These are phyloP conservation scores for Brachystomella parvula DNA, from an alignment of 1,140 invertebrate genomes.

Conservation along the genomic window DNA sequence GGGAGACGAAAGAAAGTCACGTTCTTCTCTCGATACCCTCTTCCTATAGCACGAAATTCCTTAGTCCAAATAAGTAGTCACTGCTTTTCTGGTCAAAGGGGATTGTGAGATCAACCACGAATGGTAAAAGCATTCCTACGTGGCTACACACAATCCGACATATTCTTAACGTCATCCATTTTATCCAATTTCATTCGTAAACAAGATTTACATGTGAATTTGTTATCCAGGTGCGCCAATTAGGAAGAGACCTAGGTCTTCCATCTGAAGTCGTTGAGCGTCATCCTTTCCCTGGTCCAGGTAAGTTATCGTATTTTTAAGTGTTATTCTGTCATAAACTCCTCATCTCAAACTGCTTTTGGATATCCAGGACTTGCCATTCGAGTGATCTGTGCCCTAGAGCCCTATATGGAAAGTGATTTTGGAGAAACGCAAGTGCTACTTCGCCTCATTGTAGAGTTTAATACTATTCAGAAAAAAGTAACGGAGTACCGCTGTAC, in stretches of 20 bases:
- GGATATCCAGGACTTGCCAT: conserved; percentile 89
- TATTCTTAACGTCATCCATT: neutral
- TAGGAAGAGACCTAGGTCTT: conserved; percentile 83
- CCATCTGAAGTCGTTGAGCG: conserved; percentile 77
- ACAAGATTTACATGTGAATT: too few relatives aligned
- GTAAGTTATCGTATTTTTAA: too few relatives aligned
- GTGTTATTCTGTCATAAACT: conserved; percentile 37
- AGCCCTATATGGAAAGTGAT: conserved; percentile 90
- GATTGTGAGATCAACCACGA: conserved; percentile 15
- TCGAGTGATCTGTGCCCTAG: conserved; percentile 88
- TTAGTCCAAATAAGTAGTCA: too few relatives aligned
- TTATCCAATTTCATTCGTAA: too few relatives aligned
- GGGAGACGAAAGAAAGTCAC: too few relatives aligned
- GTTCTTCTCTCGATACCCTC: conserved; percentile 1
- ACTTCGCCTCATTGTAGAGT: conserved; percentile 88
- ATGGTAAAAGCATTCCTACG: neutral
- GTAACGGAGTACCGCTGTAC: conserved; percentile 42
- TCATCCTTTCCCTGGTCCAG: conserved; percentile 92
- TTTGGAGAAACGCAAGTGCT: conserved; percentile 86
- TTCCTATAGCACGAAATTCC: neutral
- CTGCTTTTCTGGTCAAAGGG: too few relatives aligned
- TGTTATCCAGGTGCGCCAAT: conserved; percentile 48
- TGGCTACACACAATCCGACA: conserved; percentile 25
- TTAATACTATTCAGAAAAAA: conserved; percentile 81
- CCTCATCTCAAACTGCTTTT: conserved; percentile 43